Evolutionary conservation across 2,113 vertebrate species (phyloP), one percentile per base, ranked within the genome.

Genomic region (Strix uralensis): DNA sequence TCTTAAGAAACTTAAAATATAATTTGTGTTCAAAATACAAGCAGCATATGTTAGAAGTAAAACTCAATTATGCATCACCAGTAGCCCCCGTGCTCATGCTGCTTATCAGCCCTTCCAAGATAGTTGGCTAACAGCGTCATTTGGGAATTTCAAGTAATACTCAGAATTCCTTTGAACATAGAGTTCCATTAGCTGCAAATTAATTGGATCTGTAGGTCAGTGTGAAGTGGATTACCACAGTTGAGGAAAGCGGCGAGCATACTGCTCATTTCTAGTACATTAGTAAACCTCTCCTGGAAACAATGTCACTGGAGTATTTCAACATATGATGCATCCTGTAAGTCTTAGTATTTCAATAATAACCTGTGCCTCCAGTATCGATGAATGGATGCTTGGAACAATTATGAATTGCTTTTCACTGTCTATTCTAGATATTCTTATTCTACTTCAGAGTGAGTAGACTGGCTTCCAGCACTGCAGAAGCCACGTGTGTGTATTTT

Each of bases 161-260:
- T 94, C 81, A 61, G 59, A 80, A 96, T 96, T 96, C 91, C 92
- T 97, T 86, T 94, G 95, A 96, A 97, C 38, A 29, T 10, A 63
- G n/a, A 55, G 17, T 96, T 92, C 81, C 63, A 92, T 94, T 92
- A 96, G 67, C 49, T 89, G 74, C 70, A 80, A 94, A 95, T 91
- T 92, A 90, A 90, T 96, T 96, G 70, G 59, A 85, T 95, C 90
- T 94, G 77, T 93, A 97, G 65, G 90, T 96, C 80, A 90, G 70
- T 58, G 80, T 80, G 90, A 81, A 96, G 58, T 87, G 44, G 75
- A 81, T 94, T 95, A 83, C 62, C 14, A 62, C 67, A 69, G 40
- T 4, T 32, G 49, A 63, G 59, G 79, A 49, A n/a, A 74, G 42
- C 2, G 8, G 44, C 25, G 38, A 71, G 46, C 17, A 42, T 32